Conservation (phyloP, 2,797 vertebrate genomes). For the Cygnus olor region DNA sequence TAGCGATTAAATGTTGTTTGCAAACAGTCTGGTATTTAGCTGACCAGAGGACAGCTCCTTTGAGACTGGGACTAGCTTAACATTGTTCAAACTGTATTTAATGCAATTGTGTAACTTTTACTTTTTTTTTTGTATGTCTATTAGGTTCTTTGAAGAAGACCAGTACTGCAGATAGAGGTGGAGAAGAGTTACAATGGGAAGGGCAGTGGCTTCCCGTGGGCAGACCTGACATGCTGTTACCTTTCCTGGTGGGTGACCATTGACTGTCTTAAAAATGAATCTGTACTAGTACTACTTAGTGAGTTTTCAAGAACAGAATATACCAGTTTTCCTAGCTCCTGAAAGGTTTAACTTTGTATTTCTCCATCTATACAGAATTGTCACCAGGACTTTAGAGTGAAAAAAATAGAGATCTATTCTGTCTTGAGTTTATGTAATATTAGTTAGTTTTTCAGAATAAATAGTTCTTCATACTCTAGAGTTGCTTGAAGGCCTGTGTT, state of each 20-base stretch:
- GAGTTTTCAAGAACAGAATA: neutral
- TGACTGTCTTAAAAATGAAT: neutral
- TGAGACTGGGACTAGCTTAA: neutral
- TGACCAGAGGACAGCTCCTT: neutral
- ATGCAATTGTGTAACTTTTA: neutral
- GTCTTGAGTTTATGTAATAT: neutral
- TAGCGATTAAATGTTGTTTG: neutral
- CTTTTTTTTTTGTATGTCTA: neutral
- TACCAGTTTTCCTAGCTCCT: neutral
- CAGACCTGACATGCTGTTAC: constrained; percentile 77
- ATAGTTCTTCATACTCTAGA: too few species aligned
- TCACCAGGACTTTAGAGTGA: neutral
- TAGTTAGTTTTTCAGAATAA: neutral
- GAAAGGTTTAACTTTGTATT: neutral
- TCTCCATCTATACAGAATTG: neutral
- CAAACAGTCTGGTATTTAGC: neutral
- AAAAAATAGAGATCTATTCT: neutral
- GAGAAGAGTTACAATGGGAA: constrained; percentile 81
- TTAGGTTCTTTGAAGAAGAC: constrained; percentile 84
- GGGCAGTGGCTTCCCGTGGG: constrained; percentile 79
- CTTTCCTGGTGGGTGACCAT: constrained; percentile 76
- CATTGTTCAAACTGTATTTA: neutral
- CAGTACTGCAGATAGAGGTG: constrained; percentile 84
- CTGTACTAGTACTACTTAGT: neutral
- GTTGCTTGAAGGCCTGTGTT: too few species aligned